Base-by-base conservation (phyloP, 2,888 invertebrate species). In the Nasonia oneida region DNA sequence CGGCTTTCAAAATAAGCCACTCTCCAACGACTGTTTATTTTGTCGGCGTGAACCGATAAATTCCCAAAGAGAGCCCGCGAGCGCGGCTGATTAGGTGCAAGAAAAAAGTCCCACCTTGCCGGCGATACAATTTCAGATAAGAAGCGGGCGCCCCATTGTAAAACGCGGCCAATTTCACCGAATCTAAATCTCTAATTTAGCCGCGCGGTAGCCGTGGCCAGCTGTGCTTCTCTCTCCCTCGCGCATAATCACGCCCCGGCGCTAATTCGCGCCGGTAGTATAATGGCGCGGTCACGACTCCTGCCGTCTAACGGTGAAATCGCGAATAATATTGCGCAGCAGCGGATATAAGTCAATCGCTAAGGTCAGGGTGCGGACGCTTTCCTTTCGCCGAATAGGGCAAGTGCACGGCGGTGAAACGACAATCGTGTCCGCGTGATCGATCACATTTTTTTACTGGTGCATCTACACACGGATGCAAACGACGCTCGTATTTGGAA, bases 101-200 rank as follows among this genome's bases (percentile, higher is more conserved):
- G 14, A 67, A 67, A n/a, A 29, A 67, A 67, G 29, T 67, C 12
- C 33, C 23, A n/a, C 61, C 12, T 23, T 47, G 10, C 39, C 6
- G 39, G 64, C 67, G 33, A 67, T 67, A 29, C 67, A 29, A 67
- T 67, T 67, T 67, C 67, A 29, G 67, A 67, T 64, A 57, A 64
- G 14, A 2, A 6, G 67, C 1, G 33, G 3, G 18, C 15, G 18
- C 15, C 15, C 18, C 53, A 53, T 18, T 18, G 64, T 12, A 64
- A 64, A 64, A 29, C 64, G 14, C 64, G 23, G 42, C 74, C 74
- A 75, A 53, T 53, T 75, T 50, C 50, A 33, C n/a, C 57, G 39
- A 50, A 81, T 81, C 81, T 71, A 73, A 71, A 81, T 81, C 81
- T 81, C 73, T 71, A 81, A 81, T 81, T 81, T 37, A 47, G 37